phyloP scores from a whole-genome alignment of 1,140 invertebrate species.

The Zaprionus nigranus region DNA sequence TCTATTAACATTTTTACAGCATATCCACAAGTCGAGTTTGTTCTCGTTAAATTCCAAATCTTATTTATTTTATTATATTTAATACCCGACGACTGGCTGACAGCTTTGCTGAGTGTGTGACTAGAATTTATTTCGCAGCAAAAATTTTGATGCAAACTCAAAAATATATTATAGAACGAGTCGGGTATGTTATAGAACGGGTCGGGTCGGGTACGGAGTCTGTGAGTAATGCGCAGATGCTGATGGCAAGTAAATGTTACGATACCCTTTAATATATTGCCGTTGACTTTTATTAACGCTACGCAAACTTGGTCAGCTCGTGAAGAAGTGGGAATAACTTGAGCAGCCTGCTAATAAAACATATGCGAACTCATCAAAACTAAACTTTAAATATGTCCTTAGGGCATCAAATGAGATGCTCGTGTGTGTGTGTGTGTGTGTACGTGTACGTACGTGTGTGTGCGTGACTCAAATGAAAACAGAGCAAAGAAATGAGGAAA shows the following conservation, averaged over 20 bases:
- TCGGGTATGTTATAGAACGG: too few species aligned
- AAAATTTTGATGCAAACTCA: slow-evolving; percentile 62
- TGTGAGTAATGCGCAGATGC: slow-evolving; percentile 29
- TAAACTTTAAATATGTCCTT: slow-evolving; percentile 76
- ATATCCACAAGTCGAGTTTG: not conserved
- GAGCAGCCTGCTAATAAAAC: slow-evolving; percentile 72
- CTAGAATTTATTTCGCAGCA: slow-evolving; percentile 57
- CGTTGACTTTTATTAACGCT: slow-evolving; percentile 57
- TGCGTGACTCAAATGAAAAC: slow-evolving; percentile 43
- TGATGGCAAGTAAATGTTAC: slow-evolving; percentile 31
- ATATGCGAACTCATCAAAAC: slow-evolving; percentile 80
- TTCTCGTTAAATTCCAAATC: not conserved
- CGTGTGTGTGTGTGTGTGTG: slow-evolving; percentile 46
- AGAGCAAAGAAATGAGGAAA: slow-evolving; percentile 12
- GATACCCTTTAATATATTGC: slow-evolving; percentile 73
- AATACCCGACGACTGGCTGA: slow-evolving; percentile 24
- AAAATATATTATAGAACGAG: slow-evolving; percentile 30
- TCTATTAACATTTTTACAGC: not conserved
- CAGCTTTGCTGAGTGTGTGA: slow-evolving; percentile 64
- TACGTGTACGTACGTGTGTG: slow-evolving; percentile 2
- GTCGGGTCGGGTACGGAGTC: not conserved
- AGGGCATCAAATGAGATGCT: slow-evolving; percentile 58
- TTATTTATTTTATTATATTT: slow-evolving; percentile 54
- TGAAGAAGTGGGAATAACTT: slow-evolving; percentile 48
- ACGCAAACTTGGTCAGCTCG: slow-evolving; percentile 45